Conservation (phyloP, 2,797 vertebrate species). For the Aplochiton taeniatus region DNA sequence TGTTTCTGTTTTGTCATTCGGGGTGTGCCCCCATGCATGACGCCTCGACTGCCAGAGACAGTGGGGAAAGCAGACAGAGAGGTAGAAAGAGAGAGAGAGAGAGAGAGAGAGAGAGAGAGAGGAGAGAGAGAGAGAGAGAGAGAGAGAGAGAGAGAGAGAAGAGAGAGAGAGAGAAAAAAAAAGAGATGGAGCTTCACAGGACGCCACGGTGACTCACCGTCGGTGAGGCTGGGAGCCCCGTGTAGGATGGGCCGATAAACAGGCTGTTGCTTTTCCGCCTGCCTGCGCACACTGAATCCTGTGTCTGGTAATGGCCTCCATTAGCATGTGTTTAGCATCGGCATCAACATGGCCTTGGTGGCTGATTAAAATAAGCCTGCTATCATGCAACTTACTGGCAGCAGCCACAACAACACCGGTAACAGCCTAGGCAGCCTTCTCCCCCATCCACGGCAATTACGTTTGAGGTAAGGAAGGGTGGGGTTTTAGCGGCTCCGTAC, state of each 20-base stretch:
- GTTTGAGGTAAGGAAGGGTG: not conserved
- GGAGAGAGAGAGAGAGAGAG: not conserved
- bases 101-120: not conserved
- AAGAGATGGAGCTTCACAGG: conserved; percentile 41
- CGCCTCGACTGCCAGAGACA: conserved; percentile 40
- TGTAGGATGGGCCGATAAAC: conserved; percentile 68
- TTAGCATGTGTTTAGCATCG: conserved; percentile 77
- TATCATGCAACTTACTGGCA: conserved; percentile 60
- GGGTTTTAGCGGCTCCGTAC: no score
- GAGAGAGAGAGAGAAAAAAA: conserved; percentile 34
- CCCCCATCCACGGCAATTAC: no score
- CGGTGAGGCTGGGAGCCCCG: conserved; percentile 57
- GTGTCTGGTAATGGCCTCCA: conserved; percentile 69
- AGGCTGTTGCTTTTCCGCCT: conserved; percentile 71
- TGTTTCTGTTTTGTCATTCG: conserved; percentile 70
- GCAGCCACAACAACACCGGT: conserved; percentile 49
- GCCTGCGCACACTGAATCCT: conserved; percentile 63
- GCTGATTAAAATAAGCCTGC: conserved; percentile 66
- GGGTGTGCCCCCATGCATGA: conserved; percentile 67
- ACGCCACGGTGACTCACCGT: no score
- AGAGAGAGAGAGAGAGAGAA: conserved; percentile 4
- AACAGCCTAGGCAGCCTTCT: not conserved
- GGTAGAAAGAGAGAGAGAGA: conserved; percentile 10
- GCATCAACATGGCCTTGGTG: conserved; percentile 59
- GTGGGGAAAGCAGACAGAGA: conserved; percentile 8